phyloP scores from a whole-genome alignment of 1,140 invertebrate species.

The Luehdorfia chinensis region DNA sequence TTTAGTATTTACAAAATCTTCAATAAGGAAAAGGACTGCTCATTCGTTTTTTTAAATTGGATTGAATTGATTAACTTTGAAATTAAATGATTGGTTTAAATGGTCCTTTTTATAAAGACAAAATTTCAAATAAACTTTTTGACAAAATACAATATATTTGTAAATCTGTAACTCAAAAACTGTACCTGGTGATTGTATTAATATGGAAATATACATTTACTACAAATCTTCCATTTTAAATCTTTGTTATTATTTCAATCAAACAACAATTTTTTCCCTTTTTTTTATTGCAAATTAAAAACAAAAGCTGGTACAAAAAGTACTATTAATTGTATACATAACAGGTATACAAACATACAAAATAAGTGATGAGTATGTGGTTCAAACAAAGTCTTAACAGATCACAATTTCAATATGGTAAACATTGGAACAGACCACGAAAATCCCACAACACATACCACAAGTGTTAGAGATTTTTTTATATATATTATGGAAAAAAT shows the following conservation, averaged over 20 bases:
- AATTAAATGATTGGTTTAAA: conserved; percentile 27
- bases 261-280: conserved; percentile 31
- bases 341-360: conserved; percentile 1
- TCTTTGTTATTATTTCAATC: conserved; percentile 4
- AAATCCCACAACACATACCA: no score
- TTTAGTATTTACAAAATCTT: conserved; percentile 33
- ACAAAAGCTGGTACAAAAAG: conserved; percentile 47
- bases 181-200: conserved; percentile 75
- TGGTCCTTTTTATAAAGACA: conserved; percentile 38
- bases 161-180: conserved; percentile 68
- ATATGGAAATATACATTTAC: conserved; percentile 74
- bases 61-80: conserved; percentile 39
- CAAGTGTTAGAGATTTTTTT: no score
- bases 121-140: conserved; percentile 48
- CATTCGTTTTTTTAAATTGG: conserved; percentile 38
- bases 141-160: conserved; percentile 61
- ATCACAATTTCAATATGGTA: no score
- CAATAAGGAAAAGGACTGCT: conserved; percentile 36
- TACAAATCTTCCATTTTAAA: conserved; percentile 63
- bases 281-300: conserved; percentile 69
- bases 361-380: no score
- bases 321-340: conserved; percentile 12
- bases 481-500: no score
- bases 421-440: no score
- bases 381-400: no score